A percentile compares a stretch with the other conserved stretches of the same genome.
Conservation (phyloP, 2,888 invertebrate species). For the Odontocolon sp. region DNA sequence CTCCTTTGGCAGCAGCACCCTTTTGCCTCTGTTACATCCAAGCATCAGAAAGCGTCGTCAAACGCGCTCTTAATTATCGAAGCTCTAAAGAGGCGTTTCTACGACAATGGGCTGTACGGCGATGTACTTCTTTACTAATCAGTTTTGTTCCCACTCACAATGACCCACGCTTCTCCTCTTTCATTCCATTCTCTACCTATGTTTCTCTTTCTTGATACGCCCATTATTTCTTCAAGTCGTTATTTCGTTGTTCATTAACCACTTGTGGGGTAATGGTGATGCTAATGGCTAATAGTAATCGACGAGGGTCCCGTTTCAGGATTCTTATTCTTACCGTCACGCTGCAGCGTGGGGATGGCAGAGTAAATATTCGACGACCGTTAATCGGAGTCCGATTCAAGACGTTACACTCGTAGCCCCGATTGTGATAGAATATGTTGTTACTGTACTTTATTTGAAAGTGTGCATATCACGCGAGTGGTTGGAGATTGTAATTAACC, state of each 20-base stretch:
- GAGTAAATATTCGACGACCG: constrained; percentile 17
- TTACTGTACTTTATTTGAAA: not conserved
- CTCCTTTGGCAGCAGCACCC: constrained; percentile 37
- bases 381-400: constrained; percentile 37
- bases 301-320: constrained; percentile 41
- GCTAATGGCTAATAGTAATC: constrained; percentile 31
- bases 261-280: constrained; percentile 29
- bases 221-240: not conserved
- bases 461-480: constrained; percentile 3
- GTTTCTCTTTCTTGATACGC: constrained; percentile 25
- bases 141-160: constrained; percentile 69
- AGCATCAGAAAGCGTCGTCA: constrained; percentile 49
- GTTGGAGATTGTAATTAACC: constrained; percentile 50
- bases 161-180: constrained; percentile 59
- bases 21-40: constrained; percentile 25
- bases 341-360: not conserved
- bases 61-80: constrained; percentile 57
- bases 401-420: not conserved
- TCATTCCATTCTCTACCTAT: constrained; percentile 18
- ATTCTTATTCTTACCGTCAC: not conserved
- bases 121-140: constrained; percentile 63
- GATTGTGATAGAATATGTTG: not conserved
- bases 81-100: constrained; percentile 35
- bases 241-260: constrained; percentile 6
- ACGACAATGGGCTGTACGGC: constrained; percentile 20